Percentiles rank a stretch among this genome's conserved stretches.
phyloP scores from a whole-genome alignment of 2,888 invertebrate species.

The Pyrocoelia pectoralis region DNA sequence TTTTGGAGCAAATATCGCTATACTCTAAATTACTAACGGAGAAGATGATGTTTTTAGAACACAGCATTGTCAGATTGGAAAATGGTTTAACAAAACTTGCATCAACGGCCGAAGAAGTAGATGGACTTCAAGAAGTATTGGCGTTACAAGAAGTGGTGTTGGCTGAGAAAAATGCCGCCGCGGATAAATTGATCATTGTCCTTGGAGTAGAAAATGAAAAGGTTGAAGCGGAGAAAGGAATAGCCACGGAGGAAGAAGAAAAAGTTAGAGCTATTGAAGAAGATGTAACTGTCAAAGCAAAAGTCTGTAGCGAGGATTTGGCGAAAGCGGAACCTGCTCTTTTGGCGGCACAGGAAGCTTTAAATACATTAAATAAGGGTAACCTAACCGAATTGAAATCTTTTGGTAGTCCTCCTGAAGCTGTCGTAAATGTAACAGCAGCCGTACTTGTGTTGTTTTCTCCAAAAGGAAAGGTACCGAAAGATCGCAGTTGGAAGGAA shows the following conservation, averaged over 20 bases:
- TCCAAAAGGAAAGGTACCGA: constrained; percentile 81
- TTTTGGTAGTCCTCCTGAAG: constrained; percentile 89
- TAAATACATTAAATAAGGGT: constrained; percentile 91
- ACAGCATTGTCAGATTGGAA: constrained; percentile 81
- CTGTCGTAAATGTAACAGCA: constrained; percentile 85
- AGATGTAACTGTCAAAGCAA: constrained; percentile 84
- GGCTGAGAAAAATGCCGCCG: constrained; percentile 87
- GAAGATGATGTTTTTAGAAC: constrained; percentile 73
- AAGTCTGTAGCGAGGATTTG: constrained; percentile 88
- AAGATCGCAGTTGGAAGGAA: constrained; percentile 92
- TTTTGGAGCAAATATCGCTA: constrained; percentile 89
- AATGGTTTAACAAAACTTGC: constrained; percentile 89
- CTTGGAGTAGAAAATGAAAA: constrained; percentile 91
- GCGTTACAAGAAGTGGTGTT: constrained; percentile 73
- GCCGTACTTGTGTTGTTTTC: constrained; percentile 90
- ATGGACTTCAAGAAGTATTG: constrained; percentile 79
- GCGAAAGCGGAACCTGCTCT: constrained; percentile 92
- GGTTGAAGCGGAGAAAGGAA: constrained; percentile 86
- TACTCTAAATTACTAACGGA: constrained; percentile 76
- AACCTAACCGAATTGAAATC: constrained; percentile 95
- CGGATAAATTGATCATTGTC: constrained; percentile 85
- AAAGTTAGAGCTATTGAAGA: constrained; percentile 91
- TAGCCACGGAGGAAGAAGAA: constrained; percentile 84
- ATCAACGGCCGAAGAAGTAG: constrained; percentile 85
- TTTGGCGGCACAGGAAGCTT: constrained; percentile 86